Evolutionary conservation across 2,888 invertebrate genomes (phyloP), one percentile per base, ranked within the genome.

Genomic region (Nomada ferruginata): DNA sequence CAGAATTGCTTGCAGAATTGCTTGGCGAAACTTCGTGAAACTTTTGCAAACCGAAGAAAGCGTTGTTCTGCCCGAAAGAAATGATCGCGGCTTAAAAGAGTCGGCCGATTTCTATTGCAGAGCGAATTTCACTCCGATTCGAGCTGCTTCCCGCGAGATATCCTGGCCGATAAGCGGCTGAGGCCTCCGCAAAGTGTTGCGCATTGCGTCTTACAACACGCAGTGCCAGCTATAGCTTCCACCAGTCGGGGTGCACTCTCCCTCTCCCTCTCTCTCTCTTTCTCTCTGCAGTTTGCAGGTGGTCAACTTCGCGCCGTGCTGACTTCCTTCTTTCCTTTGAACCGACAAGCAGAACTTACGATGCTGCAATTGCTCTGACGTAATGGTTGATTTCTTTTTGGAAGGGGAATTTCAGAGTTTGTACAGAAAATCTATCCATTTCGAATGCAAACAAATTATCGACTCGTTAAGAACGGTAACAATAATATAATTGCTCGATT

Each of bases 151-250:
- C 42, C 69, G 70, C 70, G 83, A 85, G 75, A 85, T 79, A 83
- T 83, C 73, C 73, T 66, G 55, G 10, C 36, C 76, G 85, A 81
- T 76, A 78, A 80, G 69, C 75, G 65, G 76, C 74, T 79, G 69
- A 76, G 82, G 81, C 77, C 85, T 88, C 92, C 87, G 92, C 92
- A 92, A 92, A 92, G 90, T 88, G 90, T 93, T 92, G 92, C 93
- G 93, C 93, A 93, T 91, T 93, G 93, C 92, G 92, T 91, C 92
- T 90, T 91, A 85, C 87, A 80, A 83, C 87, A 88, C 88, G 89
- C 87, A 88, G 85, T 76, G 77, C 61, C 69, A 52, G 79, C 77
- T 78, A 87, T 82, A 81, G 87, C 76, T 70, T 74, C 74, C 79
- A 64, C 76, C 44, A n/a, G 61, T 23, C 47, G 64, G 59, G 76